A percentile compares a stretch with the other conserved stretches of the same genome.
Evolutionary conservation across 2,113 vertebrate genomes (phyloP).

Genomic region (Triplophysa tibetana): DNA sequence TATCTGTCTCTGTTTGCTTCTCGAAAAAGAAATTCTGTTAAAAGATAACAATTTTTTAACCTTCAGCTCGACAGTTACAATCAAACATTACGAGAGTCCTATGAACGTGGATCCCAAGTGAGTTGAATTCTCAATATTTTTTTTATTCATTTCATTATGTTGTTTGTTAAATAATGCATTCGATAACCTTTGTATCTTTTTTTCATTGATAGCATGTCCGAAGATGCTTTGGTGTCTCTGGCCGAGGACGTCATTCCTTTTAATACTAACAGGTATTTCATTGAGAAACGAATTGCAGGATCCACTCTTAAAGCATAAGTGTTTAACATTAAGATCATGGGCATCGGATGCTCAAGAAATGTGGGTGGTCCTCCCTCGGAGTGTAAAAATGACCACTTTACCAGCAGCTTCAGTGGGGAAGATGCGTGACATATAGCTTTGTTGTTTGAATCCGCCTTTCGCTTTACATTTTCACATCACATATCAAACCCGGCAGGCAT

Average conservation of each 20-base stretch:
- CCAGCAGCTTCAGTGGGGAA: no score
- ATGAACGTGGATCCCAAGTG: neutral
- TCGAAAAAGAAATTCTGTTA: neutral
- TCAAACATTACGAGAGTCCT: neutral
- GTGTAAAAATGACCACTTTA: no score
- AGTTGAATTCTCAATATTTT: neutral
- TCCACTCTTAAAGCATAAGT: neutral
- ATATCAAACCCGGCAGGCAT: no score
- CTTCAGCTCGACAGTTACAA: neutral
- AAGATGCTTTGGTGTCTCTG: conserved; percentile 44
- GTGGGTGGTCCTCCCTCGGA: no score
- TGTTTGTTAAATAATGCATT: neutral
- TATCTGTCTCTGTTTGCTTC: conserved; percentile 3
- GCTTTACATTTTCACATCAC: no score
- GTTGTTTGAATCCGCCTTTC: no score
- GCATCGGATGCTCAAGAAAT: no score
- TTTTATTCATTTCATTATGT: neutral
- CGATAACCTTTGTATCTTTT: neutral
- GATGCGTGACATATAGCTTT: no score
- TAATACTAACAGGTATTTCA: conserved; percentile 60
- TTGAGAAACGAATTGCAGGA: neutral
- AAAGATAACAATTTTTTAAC: neutral
- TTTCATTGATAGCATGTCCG: conserved; percentile 38
- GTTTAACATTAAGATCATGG: neutral
- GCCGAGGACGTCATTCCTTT: conserved; percentile 57